A percentile compares a stretch with the other conserved stretches of the same genome.
Conservation (phyloP, 2,113 vertebrate genomes). For the Colinus virginianus region DNA sequence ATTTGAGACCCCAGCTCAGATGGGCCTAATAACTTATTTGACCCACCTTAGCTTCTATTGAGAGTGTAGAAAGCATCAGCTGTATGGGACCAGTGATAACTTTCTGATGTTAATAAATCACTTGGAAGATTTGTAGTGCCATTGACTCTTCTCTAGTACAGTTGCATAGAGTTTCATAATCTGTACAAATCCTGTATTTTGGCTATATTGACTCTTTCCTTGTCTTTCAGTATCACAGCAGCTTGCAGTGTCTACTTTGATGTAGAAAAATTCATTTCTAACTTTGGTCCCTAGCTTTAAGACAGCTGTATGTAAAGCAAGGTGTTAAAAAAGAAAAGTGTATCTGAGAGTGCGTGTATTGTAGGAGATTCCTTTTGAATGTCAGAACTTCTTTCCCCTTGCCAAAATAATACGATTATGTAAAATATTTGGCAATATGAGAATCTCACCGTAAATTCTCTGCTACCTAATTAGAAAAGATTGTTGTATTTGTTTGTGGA, state of each 20-base stretch:
- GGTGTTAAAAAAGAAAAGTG: background rate
- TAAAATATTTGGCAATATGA: conserved; percentile 35
- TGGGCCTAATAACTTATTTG: background rate
- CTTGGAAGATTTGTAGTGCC: background rate
- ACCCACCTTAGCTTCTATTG: background rate
- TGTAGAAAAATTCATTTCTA: background rate
- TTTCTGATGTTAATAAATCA: background rate
- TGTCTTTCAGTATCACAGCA: background rate
- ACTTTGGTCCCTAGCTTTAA: background rate
- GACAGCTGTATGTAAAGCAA: background rate
- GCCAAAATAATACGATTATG: conserved; percentile 21
- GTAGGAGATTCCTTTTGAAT: conserved; percentile 30
- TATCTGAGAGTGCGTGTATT: background rate
- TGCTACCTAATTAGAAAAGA: conserved; percentile 50
- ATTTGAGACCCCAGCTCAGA: background rate
- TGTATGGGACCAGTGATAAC: background rate
- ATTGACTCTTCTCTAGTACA: background rate
- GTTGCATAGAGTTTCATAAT: background rate
- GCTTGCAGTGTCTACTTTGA: background rate
- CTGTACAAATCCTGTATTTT: background rate
- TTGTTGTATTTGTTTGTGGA: conserved; percentile 35
- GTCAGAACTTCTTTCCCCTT: conserved; percentile 33
- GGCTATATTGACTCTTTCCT: background rate
- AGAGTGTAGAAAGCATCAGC: background rate
- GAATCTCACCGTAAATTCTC: conserved; percentile 20